A percentile compares a stretch with the other conserved stretches of the same genome.
Conservation (phyloP, 2,113 vertebrate genomes). For the Pampusana beccarii region DNA sequence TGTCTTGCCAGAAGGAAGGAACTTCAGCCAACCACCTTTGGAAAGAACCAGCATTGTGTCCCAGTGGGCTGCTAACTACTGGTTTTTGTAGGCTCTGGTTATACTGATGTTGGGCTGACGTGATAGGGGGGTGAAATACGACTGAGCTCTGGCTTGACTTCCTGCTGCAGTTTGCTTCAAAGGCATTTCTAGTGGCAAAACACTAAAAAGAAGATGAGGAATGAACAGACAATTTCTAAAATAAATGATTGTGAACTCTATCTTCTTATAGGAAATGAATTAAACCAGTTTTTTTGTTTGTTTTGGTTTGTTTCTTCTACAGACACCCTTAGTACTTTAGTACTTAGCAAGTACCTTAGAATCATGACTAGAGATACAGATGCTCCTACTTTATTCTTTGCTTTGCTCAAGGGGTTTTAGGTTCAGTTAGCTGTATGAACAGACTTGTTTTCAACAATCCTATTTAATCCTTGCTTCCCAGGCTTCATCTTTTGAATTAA, state of each 20-base stretch:
- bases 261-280: background rate
- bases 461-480: background rate
- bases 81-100: background rate
- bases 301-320: background rate
- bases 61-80: background rate
- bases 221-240: background rate
- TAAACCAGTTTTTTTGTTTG: background rate
- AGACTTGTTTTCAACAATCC: background rate
- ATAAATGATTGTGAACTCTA: background rate
- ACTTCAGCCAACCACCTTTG: background rate
- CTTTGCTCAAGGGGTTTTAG: background rate
- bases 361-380: background rate
- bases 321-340: background rate
- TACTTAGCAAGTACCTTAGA: background rate
- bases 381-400: background rate
- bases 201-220: background rate
- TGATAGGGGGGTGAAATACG: background rate
- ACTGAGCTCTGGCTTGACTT: background rate
- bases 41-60: background rate
- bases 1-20: constrained; percentile 6
- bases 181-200: background rate
- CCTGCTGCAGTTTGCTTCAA: background rate
- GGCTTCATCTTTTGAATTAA: background rate
- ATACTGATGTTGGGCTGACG: background rate
- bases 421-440: background rate